phyloP scores from a whole-genome alignment of 2,888 invertebrate species.

The Lepidocyrtinus sp. region DNA sequence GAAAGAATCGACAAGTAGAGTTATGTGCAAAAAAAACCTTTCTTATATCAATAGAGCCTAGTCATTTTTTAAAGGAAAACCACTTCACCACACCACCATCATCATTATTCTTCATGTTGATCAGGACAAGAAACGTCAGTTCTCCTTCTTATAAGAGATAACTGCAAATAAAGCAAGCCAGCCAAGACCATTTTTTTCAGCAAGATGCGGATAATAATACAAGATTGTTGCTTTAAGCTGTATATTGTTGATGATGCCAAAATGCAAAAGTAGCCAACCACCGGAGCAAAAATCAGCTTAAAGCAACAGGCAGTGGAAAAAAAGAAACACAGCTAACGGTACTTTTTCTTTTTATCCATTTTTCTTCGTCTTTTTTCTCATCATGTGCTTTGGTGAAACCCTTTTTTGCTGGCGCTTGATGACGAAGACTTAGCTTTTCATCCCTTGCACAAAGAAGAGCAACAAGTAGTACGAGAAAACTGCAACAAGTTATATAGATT shows the following conservation, averaged over 20 bases:
- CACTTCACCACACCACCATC: conserved; percentile 34
- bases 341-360: conserved; percentile 59
- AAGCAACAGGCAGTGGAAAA: conserved; percentile 45
- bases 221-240: conserved; percentile 55
- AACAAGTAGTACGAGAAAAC: conserved; percentile 25
- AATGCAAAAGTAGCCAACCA: conserved; percentile 51
- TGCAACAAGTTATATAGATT: conserved; percentile 51
- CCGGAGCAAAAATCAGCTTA: conserved; percentile 64
- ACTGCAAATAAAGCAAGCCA: conserved; percentile 49
- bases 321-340: conserved; percentile 48
- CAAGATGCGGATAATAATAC: conserved; percentile 35
- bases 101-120: conserved; percentile 25
- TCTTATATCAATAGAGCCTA: conserved; percentile 44
- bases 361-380: conserved; percentile 58
- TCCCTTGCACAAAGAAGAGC: conserved; percentile 18
- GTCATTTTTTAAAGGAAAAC: conserved; percentile 52
- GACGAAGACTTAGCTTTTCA: neutral
- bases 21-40: conserved; percentile 49
- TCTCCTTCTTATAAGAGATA: conserved; percentile 27
- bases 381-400: conserved; percentile 38
- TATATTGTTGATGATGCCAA: conserved; percentile 45
- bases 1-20: conserved; percentile 60
- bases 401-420: neutral
- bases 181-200: conserved; percentile 51
- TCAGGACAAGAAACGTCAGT: conserved; percentile 63